phyloP scores from a whole-genome alignment of 1,140 invertebrate genomes.

The Pygmarrhopalites habei region DNA sequence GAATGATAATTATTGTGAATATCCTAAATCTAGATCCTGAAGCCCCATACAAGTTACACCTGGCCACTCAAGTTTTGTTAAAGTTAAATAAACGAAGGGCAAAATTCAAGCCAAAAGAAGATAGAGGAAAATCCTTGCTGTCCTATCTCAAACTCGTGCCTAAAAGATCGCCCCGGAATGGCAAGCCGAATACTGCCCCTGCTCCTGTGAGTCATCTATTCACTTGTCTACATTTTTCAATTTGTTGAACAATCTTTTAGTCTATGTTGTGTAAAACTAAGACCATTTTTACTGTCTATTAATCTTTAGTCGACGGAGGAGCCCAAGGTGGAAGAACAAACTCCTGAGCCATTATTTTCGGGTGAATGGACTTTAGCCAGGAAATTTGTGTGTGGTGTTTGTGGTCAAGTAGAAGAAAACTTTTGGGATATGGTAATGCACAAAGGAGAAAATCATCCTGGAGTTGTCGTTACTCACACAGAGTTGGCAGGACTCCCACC shows the following conservation, averaged over 20 bases:
- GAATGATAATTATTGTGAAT: too few species aligned
- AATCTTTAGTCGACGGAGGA: not conserved
- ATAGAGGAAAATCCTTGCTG: slow-evolving; percentile 29
- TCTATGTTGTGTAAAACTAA: too few species aligned
- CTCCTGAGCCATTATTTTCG: slow-evolving; percentile 22
- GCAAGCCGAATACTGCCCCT: slow-evolving; percentile 14
- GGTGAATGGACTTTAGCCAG: slow-evolving; percentile 32
- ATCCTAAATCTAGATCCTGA: too few species aligned
- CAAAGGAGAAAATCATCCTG: slow-evolving; percentile 37
- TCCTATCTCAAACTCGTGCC: slow-evolving; percentile 36
- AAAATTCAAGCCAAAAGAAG: slow-evolving; percentile 35
- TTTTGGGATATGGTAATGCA: slow-evolving; percentile 39
- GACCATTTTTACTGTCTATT: too few species aligned
- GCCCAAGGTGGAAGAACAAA: slow-evolving; percentile 13
- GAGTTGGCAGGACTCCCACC: slow-evolving; percentile 22
- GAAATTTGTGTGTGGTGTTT: slow-evolving; percentile 37
- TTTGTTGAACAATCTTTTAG: too few species aligned
- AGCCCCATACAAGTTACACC: slow-evolving; percentile 28
- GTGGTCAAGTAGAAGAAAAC: slow-evolving; percentile 30
- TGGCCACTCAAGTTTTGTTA: slow-evolving; percentile 37
- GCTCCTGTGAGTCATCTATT: not conserved
- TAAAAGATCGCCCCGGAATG: slow-evolving; percentile 23
- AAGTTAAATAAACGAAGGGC: slow-evolving; percentile 36
- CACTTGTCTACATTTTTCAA: not conserved
- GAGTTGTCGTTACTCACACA: slow-evolving; percentile 36